Base-by-base conservation (phyloP, 2,113 vertebrate genomes). In the Meles meles region DNA sequence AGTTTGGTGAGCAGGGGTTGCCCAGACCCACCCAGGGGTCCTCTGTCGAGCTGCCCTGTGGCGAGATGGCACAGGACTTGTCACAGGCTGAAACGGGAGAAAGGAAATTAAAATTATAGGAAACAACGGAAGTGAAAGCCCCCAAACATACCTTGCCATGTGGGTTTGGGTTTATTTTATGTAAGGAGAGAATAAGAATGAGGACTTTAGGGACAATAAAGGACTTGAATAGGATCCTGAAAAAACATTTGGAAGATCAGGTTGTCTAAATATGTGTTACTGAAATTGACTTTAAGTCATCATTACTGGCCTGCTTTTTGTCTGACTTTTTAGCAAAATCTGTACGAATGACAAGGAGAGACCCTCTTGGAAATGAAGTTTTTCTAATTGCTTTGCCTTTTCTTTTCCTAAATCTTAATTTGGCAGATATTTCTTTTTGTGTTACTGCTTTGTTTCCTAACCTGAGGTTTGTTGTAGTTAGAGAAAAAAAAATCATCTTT, bases 391-490 rank as follows among this genome's bases (percentile, higher is more conserved):
- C 10, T 59, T 67, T 76, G 47, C 74, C 34, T 92, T 74, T 65
- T 25, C 18, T 93, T 96, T 85, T 69, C 20, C 34, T 94, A 59
- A 34, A 81, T 82, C 14, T 57, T 72, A 71, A 95, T 94, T 83
- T 93, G 14, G 86, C 92, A 97, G 44, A 72, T 84, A 47, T 72
- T 97, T 93, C 59, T 90, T 93, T 87, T 87, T 92, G 55, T 65
- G 59, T 92, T 87, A 91, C 11, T 85, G 21, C 39, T 97, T 91
- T 90, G 6, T 87, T 52, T 87, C 59, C 23, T 79, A 93, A 93
- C 39, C 52, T 71, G 67, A 92, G 39, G 6, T 76, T 92, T 82
- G 25, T 93, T 94, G 18, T 52, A 91, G 61, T 52, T 94, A 57
- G 63, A 83, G 44, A 37, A 96, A 94, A 90, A 95, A 63, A 94